phyloP scores from a whole-genome alignment of 2,888 invertebrate genomes.

The Exephanes ischioxanthus region DNA sequence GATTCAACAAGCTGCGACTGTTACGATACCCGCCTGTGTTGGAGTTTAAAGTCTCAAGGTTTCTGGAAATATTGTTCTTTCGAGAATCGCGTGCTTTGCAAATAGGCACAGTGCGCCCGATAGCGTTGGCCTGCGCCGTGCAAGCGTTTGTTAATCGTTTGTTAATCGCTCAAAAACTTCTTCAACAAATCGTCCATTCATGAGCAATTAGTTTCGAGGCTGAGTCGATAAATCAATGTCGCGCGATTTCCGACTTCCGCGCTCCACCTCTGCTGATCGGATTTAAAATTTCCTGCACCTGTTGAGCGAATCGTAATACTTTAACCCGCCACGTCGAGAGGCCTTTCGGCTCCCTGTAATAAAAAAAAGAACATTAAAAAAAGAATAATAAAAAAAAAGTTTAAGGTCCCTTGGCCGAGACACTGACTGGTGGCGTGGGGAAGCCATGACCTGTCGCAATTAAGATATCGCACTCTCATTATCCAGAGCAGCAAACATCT shows the following conservation, averaged over 20 bases:
- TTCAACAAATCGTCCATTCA: conserved; percentile 18
- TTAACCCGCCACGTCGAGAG: neutral
- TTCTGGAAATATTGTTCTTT: conserved; percentile 52
- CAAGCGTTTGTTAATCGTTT: neutral
- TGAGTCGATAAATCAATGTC: conserved; percentile 39
- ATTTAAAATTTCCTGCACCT: conserved; percentile 48
- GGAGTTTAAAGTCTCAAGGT: conserved; percentile 35
- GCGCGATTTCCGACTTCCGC: conserved; percentile 3
- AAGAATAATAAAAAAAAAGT: conserved; percentile 11
- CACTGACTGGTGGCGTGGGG: conserved; percentile 43
- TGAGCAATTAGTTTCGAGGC: conserved; percentile 20
- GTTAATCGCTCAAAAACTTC: neutral
- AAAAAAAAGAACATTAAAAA: conserved; percentile 1
- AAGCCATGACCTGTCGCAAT: conserved; percentile 81
- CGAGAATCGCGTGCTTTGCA: conserved; percentile 31
- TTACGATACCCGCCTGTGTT: conserved; percentile 29
- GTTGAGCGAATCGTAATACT: conserved; percentile 51
- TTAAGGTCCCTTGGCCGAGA: conserved; percentile 44
- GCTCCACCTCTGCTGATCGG: neutral
- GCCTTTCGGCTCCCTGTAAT: neutral
- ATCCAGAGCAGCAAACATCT: conserved; percentile 70
- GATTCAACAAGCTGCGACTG: conserved; percentile 54
- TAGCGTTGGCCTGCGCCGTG: conserved; percentile 17
- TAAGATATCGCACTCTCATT: conserved; percentile 72
- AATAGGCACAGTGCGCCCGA: conserved; percentile 35